A percentile compares a stretch with the other conserved stretches of the same genome.
Conservation (phyloP, 2,797 vertebrate genomes). For the Halcyon chelicuti region DNA sequence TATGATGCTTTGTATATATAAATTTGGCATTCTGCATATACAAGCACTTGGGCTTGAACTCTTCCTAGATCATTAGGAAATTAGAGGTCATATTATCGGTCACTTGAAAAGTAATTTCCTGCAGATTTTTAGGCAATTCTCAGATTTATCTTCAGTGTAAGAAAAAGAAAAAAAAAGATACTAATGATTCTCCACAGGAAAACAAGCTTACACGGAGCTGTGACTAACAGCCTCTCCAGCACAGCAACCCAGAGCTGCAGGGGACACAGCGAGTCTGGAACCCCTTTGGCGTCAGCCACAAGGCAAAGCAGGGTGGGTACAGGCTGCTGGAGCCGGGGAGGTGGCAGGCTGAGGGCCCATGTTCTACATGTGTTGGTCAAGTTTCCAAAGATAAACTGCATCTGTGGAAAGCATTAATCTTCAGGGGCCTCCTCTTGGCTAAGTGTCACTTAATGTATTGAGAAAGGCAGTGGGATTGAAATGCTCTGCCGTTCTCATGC, state of each 20-base stretch:
- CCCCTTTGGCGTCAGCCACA: neutral
- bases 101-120: constrained; percentile 68
- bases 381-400: constrained; percentile 17
- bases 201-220: neutral
- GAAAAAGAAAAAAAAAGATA: neutral
- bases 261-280: neutral
- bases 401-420: neutral
- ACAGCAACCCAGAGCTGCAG: neutral
- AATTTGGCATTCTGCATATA: constrained; percentile 67
- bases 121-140: constrained; percentile 40
- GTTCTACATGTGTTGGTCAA: neutral
- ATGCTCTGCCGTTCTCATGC: neutral
- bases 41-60: constrained; percentile 72
- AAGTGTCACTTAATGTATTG: neutral
- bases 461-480: neutral
- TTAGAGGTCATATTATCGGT: constrained; percentile 48
- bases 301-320: neutral
- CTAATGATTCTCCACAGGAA: neutral
- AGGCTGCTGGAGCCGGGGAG: neutral
- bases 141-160: constrained; percentile 10
- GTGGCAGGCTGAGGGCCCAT: neutral
- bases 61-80: constrained; percentile 69
- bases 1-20: constrained; percentile 72
- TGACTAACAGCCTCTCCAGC: neutral
- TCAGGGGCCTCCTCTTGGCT: neutral